These are phyloP conservation scores for Artemisiospiza belli DNA, from an alignment of 2,113 vertebrate species.

Conservation along the genomic window DNA sequence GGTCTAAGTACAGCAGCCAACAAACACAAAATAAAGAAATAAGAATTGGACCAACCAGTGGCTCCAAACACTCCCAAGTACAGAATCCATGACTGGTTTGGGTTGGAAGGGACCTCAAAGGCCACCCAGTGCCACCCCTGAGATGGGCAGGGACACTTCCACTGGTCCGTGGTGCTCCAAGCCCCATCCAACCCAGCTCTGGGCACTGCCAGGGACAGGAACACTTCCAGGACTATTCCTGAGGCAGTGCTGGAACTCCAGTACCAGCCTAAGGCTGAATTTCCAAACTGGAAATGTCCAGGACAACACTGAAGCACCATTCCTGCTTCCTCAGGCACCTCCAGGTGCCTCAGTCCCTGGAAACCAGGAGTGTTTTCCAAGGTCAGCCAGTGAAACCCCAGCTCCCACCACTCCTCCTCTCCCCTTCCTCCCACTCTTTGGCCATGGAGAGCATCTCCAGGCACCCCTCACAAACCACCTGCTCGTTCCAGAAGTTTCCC, in stretches of 20 bases:
- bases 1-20: background rate
- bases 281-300: background rate
- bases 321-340: background rate
- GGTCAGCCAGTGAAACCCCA: background rate
- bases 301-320: background rate
- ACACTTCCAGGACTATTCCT: background rate
- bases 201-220: background rate
- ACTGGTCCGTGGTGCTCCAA: background rate
- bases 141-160: background rate
- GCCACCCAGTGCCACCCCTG: background rate
- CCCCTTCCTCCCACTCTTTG: no score
- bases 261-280: background rate
- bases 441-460: background rate
- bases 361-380: background rate
- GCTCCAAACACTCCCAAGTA: background rate
- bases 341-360: fast-evolving
- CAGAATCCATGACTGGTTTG: background rate
- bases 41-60: fast-evolving
- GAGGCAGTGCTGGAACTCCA: fast-evolving
- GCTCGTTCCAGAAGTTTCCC: background rate
- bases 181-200: fast-evolving
- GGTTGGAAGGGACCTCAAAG: background rate
- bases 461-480: background rate
- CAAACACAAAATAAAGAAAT: background rate
- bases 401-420: background rate